phyloP scores from a whole-genome alignment of 2,888 invertebrate species.

The Melitaea athalia region DNA sequence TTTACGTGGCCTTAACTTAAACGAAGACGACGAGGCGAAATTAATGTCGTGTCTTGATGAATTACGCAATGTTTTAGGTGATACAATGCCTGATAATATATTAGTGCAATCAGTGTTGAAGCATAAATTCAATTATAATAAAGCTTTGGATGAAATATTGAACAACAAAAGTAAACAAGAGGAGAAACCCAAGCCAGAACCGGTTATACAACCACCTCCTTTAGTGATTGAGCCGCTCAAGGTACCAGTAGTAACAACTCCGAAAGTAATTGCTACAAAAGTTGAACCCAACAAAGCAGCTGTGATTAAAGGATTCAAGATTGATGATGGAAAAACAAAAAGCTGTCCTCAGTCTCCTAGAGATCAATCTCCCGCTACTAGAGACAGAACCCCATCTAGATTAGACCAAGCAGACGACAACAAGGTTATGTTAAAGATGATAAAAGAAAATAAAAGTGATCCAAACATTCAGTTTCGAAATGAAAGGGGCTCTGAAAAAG shows the following conservation, averaged over 20 bases:
- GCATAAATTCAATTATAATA: conserved; percentile 87
- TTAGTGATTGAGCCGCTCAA: conserved; percentile 55
- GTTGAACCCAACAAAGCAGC: conserved; percentile 67
- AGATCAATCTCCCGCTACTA: conserved; percentile 85
- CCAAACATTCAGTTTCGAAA: conserved; percentile 85
- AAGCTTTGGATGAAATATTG: conserved; percentile 88
- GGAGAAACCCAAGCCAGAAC: conserved; percentile 45
- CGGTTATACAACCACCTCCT: conserved; percentile 49
- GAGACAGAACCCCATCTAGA: conserved; percentile 79
- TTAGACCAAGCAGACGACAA: conserved; percentile 66
- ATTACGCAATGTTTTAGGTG: conserved; percentile 90
- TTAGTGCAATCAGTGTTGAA: conserved; percentile 88
- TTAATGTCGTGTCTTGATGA: conserved; percentile 92
- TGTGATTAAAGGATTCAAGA: conserved; percentile 83
- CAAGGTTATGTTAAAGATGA: conserved; percentile 68
- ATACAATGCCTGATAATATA: conserved; percentile 87
- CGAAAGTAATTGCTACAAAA: conserved; percentile 71
- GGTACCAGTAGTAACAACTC: conserved; percentile 55
- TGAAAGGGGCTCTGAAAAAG: conserved; percentile 91
- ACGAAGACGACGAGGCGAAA: conserved; percentile 87
- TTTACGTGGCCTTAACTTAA: conserved; percentile 76
- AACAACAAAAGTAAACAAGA: conserved; percentile 59
- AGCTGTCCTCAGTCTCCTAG: conserved; percentile 82
- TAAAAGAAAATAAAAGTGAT: conserved; percentile 82
- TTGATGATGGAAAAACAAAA: conserved; percentile 55